A percentile compares a stretch with the other conserved stretches of the same genome.
These are phyloP conservation scores for Callitettix versicolor DNA, from an alignment of 1,140 invertebrate genomes.

Conservation along the genomic window DNA sequence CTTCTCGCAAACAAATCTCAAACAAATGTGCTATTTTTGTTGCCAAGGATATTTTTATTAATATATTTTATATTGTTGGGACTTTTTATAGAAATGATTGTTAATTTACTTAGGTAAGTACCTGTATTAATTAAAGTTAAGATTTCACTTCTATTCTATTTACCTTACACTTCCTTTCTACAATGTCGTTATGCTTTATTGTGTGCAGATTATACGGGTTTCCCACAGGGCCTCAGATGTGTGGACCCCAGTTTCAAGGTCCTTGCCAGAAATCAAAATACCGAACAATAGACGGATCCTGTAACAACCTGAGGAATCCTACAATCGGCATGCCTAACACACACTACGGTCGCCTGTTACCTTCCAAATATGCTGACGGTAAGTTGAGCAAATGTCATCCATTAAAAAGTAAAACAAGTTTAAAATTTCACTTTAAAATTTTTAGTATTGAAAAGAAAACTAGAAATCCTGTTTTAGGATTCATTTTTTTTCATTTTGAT, in stretches of 20 bases:
- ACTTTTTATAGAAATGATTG: too few relatives aligned
- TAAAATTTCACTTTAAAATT: not conserved
- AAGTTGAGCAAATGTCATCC: too few relatives aligned
- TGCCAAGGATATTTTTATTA: too few relatives aligned
- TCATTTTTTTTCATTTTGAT: not conserved
- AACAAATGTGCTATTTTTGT: too few relatives aligned
- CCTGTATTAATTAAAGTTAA: too few relatives aligned
- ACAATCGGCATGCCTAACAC: conserved; percentile 62
- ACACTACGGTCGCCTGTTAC: conserved; percentile 63
- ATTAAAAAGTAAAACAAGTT: too few relatives aligned
- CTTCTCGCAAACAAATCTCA: too few relatives aligned
- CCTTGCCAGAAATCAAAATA: conserved; percentile 49
- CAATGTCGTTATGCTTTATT: too few relatives aligned
- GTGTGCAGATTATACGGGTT: not conserved
- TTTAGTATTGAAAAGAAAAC: not conserved
- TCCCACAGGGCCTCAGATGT: conserved; percentile 14
- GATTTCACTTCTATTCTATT: too few relatives aligned
- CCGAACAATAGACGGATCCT: conserved; percentile 69
- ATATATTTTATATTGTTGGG: too few relatives aligned
- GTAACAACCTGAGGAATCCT: conserved; percentile 68
- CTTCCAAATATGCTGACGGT: conserved; percentile 74
- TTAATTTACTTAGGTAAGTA: too few relatives aligned
- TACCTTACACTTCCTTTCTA: too few relatives aligned
- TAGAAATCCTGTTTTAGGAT: not conserved
- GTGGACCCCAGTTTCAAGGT: conserved; percentile 30